A percentile compares a stretch with the other conserved stretches of the same genome.
These are phyloP conservation scores for Natrix natrix DNA, from an alignment of 2,797 vertebrate genomes.

Conservation along the genomic window DNA sequence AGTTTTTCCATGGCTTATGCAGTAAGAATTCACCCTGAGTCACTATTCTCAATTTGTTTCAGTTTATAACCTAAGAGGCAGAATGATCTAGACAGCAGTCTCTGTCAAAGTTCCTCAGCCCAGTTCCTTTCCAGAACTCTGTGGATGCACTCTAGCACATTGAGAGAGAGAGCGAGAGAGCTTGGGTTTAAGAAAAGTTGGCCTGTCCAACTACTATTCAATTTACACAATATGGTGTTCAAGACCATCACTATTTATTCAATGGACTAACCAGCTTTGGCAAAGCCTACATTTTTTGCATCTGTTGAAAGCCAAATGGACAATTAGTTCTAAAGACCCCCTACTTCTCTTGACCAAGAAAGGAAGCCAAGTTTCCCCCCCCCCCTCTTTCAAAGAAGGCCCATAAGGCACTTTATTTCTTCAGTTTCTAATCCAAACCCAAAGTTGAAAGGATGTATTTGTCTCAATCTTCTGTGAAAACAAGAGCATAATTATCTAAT, in stretches of 20 bases:
- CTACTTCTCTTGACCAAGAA: conserved; percentile 5
- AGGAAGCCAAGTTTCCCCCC: background rate
- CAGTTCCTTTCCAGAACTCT: background rate
- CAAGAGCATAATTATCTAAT: conserved; percentile 9
- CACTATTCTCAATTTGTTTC: background rate
- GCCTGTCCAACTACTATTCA: background rate
- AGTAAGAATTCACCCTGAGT: background rate
- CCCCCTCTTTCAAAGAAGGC: background rate
- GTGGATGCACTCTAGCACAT: background rate
- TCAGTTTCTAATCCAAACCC: background rate
- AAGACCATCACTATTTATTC: background rate
- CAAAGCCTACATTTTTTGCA: fast-evolving
- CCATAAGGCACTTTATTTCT: background rate
- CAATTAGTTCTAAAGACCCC: background rate
- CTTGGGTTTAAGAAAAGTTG: background rate
- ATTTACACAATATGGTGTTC: background rate
- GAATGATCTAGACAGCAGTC: background rate
- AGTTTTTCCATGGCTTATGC: conserved; percentile 1
- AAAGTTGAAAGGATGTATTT: background rate
- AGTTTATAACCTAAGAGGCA: background rate
- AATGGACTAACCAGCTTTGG: background rate
- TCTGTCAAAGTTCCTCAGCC: background rate
- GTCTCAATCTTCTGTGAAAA: background rate
- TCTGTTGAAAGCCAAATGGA: background rate
- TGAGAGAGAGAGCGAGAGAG: background rate